Conservation (phyloP, 2,797 vertebrate species). For the Helostoma temminkii region DNA sequence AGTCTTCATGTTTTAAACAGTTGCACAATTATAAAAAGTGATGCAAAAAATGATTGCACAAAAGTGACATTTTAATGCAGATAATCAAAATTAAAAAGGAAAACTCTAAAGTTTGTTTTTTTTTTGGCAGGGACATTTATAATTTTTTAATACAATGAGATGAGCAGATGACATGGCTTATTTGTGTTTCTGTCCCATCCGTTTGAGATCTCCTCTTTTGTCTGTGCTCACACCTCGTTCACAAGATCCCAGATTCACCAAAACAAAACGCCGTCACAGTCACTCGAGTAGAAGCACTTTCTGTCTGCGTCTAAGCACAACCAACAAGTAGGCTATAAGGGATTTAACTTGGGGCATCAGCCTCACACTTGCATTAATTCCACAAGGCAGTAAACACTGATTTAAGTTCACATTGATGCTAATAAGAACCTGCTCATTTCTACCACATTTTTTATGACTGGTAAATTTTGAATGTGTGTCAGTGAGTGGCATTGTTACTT, state of each 20-base stretch:
- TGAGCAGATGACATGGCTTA: neutral
- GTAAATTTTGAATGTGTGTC: neutral
- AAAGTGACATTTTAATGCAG: neutral
- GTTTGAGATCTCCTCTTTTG: neutral
- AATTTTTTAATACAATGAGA: too few relatives aligned
- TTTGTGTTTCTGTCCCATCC: neutral
- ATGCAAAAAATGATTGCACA: neutral
- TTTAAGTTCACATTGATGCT: neutral
- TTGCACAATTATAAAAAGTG: neutral
- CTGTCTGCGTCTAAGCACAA: neutral
- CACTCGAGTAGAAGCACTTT: neutral
- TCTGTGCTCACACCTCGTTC: constrained; percentile 11
- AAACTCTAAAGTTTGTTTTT: neutral
- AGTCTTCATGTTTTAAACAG: neutral
- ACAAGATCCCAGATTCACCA: neutral
- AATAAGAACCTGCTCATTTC: neutral
- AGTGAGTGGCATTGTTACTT: too few relatives aligned
- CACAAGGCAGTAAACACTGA: too few relatives aligned
- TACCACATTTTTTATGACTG: neutral
- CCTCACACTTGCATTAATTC: too few relatives aligned
- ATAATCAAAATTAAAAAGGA: neutral
- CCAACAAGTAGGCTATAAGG: too few relatives aligned
- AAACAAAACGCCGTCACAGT: neutral
- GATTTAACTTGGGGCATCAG: too few relatives aligned
- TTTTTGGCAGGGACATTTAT: neutral